phyloP scores from a whole-genome alignment of 2,888 invertebrate species.

The Harmothoe impar region DNA sequence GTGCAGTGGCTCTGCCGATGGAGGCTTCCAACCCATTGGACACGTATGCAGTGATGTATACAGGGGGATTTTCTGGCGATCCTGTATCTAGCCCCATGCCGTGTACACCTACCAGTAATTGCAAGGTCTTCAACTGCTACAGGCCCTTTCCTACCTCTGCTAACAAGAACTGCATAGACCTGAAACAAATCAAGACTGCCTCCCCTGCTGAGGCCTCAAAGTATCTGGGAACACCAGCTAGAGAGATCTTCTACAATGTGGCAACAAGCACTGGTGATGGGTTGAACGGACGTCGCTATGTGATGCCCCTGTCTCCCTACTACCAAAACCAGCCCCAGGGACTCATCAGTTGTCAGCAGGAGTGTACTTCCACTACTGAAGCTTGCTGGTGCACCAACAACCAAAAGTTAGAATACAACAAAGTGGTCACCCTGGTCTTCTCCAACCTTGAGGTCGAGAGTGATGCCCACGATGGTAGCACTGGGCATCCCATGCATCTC shows the following conservation, averaged over 20 bases:
- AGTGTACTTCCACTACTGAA: neutral
- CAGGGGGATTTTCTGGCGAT: too few species aligned
- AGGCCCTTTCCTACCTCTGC: too few species aligned
- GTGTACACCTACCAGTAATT: too few species aligned
- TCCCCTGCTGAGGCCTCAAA: too few species aligned
- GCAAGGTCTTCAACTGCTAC: too few species aligned
- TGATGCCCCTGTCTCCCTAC: neutral
- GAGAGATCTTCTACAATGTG: neutral
- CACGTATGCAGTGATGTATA: too few species aligned
- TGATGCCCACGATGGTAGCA: too few species aligned
- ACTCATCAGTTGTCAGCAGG: neutral
- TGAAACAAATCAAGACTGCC: too few species aligned
- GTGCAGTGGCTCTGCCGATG: constrained; percentile 71
- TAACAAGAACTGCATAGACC: too few species aligned
- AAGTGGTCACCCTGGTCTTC: neutral
- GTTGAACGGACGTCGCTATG: neutral
- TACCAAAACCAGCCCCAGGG: neutral
- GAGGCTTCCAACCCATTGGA: neutral
- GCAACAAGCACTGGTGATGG: neutral
- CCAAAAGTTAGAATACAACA: neutral
- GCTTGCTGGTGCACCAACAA: neutral
- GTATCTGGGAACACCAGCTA: neutral
- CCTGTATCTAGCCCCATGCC: too few species aligned
- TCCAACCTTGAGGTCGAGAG: neutral
- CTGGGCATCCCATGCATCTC: constrained; percentile 74